These are phyloP conservation scores for Centroberyx gerrardi DNA, from an alignment of 2,797 vertebrate genomes.

Conservation along the genomic window DNA sequence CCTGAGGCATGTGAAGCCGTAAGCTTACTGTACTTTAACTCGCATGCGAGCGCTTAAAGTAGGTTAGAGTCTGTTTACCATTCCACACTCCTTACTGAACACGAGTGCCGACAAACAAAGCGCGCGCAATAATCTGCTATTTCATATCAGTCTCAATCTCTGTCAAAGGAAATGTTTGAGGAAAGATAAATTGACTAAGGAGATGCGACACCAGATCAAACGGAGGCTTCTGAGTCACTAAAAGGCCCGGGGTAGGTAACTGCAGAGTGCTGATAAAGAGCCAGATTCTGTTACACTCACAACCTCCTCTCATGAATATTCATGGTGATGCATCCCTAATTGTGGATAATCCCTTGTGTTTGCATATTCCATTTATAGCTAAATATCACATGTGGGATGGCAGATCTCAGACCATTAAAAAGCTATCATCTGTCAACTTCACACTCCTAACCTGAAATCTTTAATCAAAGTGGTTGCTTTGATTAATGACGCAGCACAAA, in stretches of 20 bases:
- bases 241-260: slow-evolving; percentile 56
- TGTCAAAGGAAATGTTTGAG: slow-evolving; percentile 29
- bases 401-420: slow-evolving; percentile 51
- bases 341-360: slow-evolving; percentile 72
- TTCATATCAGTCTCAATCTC: slow-evolving; percentile 27
- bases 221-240: slow-evolving; percentile 12
- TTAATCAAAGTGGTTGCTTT: slow-evolving; percentile 66
- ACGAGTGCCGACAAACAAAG: background rate
- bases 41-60: slow-evolving; percentile 16
- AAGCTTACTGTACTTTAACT: background rate
- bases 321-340: slow-evolving; percentile 65
- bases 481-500: slow-evolving; percentile 62
- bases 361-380: slow-evolving; percentile 59
- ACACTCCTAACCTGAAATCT: slow-evolving; percentile 33
- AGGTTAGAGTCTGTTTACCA: slow-evolving; percentile 17
- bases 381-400: slow-evolving; percentile 56
- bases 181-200: slow-evolving; percentile 32
- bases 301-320: slow-evolving; percentile 72
- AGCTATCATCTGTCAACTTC: slow-evolving; percentile 54
- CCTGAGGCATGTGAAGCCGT: slow-evolving; percentile 6
- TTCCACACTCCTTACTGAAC: background rate
- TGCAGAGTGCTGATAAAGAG: slow-evolving; percentile 63
- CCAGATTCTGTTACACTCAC: slow-evolving; percentile 42
- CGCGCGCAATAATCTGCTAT: slow-evolving; percentile 16
- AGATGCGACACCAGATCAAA: slow-evolving; percentile 56